phyloP scores from a whole-genome alignment of 1,140 invertebrate genomes.

The Eulimnadia texana region DNA sequence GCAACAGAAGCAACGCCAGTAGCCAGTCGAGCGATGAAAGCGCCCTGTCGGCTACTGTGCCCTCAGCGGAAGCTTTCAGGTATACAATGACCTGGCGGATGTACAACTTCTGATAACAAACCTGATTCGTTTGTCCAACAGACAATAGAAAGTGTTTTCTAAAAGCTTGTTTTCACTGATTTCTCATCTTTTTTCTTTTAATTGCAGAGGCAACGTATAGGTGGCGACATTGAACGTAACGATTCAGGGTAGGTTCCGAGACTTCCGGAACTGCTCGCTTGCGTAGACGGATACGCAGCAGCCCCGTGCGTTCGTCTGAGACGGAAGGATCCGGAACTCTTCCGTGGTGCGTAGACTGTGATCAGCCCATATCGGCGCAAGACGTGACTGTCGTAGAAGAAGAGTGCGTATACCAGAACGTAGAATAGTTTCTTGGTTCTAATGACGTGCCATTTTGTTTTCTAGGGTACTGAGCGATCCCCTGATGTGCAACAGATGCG shows the following conservation, averaged over 20 bases:
- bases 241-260: slow-evolving; percentile 88
- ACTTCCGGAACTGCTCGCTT: slow-evolving; percentile 31
- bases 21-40: slow-evolving; percentile 12
- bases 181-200: not conserved
- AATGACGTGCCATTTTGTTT: too few species aligned
- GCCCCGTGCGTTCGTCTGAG: not conserved
- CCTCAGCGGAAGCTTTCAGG: not conserved
- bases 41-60: not conserved
- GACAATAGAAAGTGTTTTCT: too few species aligned
- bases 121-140: too few species aligned
- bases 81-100: too few species aligned
- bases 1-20: slow-evolving; percentile 9
- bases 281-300: slow-evolving; percentile 7
- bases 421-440: not conserved
- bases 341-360: slow-evolving; percentile 53
- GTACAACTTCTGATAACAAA: too few species aligned
- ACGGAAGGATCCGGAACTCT: slow-evolving; percentile 9
- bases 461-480: slow-evolving; percentile 5
- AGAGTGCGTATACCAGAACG: slow-evolving; percentile 25
- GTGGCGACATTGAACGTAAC: slow-evolving; percentile 62
- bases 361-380: slow-evolving; percentile 42
- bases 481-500: slow-evolving; percentile 66
- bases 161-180: not conserved
- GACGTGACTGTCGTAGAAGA: not conserved
- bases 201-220: slow-evolving; percentile 27